Conservation (phyloP, 2,113 vertebrate genomes). For the Aix galericulata region DNA sequence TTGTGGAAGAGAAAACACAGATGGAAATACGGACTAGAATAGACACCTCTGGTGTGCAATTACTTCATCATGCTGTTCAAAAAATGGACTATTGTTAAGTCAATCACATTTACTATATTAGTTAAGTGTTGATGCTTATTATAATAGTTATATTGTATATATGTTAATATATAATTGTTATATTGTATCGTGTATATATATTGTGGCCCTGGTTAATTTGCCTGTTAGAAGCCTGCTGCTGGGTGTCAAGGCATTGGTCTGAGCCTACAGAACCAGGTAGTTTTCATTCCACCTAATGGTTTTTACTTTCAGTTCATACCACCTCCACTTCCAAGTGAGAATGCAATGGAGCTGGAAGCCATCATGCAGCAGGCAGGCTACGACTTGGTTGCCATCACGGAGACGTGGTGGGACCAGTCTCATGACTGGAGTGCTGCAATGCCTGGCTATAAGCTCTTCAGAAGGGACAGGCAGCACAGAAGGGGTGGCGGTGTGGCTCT, state of each 20-base stretch:
- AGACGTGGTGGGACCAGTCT: no score
- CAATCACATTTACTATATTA: neutral
- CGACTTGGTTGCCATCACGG: no score
- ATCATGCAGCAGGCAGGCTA: no score
- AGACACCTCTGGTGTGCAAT: fast-evolving
- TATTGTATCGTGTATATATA: no score
- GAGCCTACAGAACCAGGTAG: neutral
- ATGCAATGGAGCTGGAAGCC: no score
- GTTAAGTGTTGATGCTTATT: neutral
- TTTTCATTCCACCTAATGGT: fast-evolving
- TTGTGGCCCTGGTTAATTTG: neutral
- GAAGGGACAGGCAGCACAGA: no score
- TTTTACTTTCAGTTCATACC: neutral
- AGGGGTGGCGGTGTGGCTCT: no score
- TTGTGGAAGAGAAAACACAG: neutral
- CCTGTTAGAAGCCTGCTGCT: neutral
- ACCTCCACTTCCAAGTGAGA: neutral
- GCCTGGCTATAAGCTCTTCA: no score
- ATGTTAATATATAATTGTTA: no score
- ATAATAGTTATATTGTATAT: no score
- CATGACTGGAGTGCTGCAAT: no score
- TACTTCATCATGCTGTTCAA: neutral
- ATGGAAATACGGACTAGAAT: neutral
- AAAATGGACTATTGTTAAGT: fast-evolving
- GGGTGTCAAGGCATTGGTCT: neutral